A percentile compares a stretch with the other conserved stretches of the same genome.
Conservation (phyloP, 2,888 invertebrate species). For the Acanthopleura granulata region DNA sequence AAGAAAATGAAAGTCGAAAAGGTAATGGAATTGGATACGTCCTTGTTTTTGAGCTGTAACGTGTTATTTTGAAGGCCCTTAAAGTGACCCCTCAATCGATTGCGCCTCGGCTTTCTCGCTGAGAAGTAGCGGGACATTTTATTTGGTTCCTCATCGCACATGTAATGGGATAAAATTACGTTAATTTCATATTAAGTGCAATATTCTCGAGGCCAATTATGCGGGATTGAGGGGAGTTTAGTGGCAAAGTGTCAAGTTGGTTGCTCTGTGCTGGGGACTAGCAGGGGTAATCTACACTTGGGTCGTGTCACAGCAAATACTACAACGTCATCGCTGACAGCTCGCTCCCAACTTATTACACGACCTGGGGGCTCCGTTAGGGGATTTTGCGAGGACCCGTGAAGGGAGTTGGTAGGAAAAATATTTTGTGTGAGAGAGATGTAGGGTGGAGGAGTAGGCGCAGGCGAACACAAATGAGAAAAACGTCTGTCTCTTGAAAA, state of each 20-base stretch:
- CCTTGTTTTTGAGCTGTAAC: background rate
- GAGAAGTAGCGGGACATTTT: background rate
- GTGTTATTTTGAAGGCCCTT: too few relatives aligned
- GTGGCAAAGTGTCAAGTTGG: background rate
- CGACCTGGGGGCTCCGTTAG: background rate
- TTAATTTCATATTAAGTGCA: conserved; percentile 15
- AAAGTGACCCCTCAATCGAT: too few relatives aligned
- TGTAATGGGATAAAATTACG: background rate
- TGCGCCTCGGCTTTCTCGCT: background rate
- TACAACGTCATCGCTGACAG: background rate
- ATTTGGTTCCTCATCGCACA: conserved; percentile 5
- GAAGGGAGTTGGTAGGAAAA: background rate
- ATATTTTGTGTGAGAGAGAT: too few relatives aligned
- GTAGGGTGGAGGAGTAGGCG: too few relatives aligned
- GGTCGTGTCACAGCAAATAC: background rate
- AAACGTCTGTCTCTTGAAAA: too few relatives aligned
- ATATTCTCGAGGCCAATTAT: background rate
- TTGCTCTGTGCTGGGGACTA: background rate
- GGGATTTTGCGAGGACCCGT: background rate
- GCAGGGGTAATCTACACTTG: background rate
- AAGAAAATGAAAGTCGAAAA: conserved; percentile 63
- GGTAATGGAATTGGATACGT: conserved; percentile 30
- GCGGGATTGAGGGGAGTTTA: background rate
- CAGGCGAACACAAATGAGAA: too few relatives aligned
- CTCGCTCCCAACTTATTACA: background rate